Evolutionary conservation across 2,113 vertebrate species (phyloP), one percentile per base, ranked within the genome.

Genomic region (Microtus oregoni): DNA sequence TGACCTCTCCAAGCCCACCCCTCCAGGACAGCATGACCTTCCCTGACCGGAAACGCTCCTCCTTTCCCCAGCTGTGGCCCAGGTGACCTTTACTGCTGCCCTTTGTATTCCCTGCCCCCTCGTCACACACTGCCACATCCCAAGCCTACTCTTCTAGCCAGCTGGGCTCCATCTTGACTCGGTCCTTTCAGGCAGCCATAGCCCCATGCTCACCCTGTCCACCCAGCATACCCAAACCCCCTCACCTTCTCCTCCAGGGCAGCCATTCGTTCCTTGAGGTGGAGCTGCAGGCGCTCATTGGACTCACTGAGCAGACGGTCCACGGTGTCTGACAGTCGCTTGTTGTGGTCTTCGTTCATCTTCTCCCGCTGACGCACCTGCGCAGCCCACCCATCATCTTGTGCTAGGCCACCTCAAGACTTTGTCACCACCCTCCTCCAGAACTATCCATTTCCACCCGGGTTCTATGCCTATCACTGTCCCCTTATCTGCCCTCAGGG

Each of bases 291-390:
- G 28, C 99, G 98, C 95, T 99, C 99, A 0, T 99, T 99, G 89
- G 99, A 99, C 98, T 99, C 99, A 0, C 99, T 99, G 70, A 99
- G 99, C 97, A 99, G 98, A 78, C 99, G 99, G 94, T 99, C 99
- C 98, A 99, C 99, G 0, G 99, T 99, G 98, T 99, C 99, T 0
- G 99, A 99, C 94, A 99, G 98, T 52, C 99, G 97, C 98, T 99
- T 99, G 98, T 99, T 99, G 98, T 99, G 99, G 96, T 99, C 99
- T 97, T 99, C 99, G 0, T 99, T 99, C 99, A 99, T 99, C 98
- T 99, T 99, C 98, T 99, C 99, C 92, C 99, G 96, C 98, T 99
- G 99, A n/a, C 99, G 99, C 89, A 99, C 99, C 99, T 99, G 98
- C 92, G 81, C 10, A 47, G 30, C 91, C 96, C 55, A 91, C 77